Evolutionary conservation across 2,888 invertebrate species (phyloP), one percentile per base, ranked within the genome.

Genomic region (Eupeodes luniger): DNA sequence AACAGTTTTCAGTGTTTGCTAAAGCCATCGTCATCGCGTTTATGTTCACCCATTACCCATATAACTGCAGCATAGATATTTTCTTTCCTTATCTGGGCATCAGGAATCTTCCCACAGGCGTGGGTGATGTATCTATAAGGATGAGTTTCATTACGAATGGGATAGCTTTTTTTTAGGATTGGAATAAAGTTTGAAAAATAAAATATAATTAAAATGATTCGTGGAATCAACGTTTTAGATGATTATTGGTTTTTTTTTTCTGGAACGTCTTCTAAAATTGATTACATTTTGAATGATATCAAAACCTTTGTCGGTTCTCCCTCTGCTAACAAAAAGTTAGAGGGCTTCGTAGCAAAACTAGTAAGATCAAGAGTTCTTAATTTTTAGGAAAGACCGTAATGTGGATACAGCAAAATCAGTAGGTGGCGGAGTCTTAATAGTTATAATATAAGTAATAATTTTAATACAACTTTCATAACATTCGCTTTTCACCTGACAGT

Each of bases 1-100:
- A 16, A 19, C 49, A 49, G 57, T 70, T 66, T 75, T 75, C 70
- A 80, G 76, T 82, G 64, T 86, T 86, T 79, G 82, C 78, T 49
- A 9, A 81, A 67, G 76, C 77, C 75, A 27, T 75, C 55, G 57
- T 16, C 74, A 49, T 79, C 69, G 53, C 47, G 59, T 59, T 72
- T 59, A 72, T 72, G 75, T 83, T 79, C 76, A 83, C 72, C 86
- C 83, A 79, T 86, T 83, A 83, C 86, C 86, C 59, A 86, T 66
- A 83, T 86, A 82, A 64, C 51, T 53, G 47, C 70, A 79, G 47
- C 70, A 79, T 19, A 82, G 40, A 67, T 49, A 70, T 79, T 76
- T 59, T 76, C 66, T 80, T 83, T 75, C 75, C 72, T 72, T 72
- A 83, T 87, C 76, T 75, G 70, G 27, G 10, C 10, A 27, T 27